A percentile compares a stretch with the other conserved stretches of the same genome.
Conservation (phyloP, 53 echinoderm and acorn worm species). For the Patiria pectinifera region DNA sequence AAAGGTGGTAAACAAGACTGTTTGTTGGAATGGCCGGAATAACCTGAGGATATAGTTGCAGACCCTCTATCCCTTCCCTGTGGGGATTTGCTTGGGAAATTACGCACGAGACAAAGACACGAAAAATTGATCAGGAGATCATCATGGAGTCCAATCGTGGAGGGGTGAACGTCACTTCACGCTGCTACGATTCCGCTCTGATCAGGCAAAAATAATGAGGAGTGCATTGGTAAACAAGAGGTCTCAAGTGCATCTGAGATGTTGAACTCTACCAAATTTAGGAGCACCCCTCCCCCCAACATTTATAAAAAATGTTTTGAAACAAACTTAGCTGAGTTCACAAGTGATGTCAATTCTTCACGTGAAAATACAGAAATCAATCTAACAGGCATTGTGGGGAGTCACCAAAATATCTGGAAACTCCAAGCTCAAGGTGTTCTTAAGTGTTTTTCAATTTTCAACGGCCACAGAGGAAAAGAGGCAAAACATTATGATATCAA, state of each 20-base stretch:
- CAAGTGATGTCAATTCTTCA: neutral
- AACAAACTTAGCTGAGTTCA: too few relatives aligned
- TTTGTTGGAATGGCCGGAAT: neutral
- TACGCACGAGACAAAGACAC: constrained; percentile 38
- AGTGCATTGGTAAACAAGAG: neutral
- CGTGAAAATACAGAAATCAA: neutral
- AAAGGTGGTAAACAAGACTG: neutral
- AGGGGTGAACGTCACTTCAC: constrained; percentile 29
- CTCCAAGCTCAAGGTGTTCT: too few relatives aligned
- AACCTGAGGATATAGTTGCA: neutral
- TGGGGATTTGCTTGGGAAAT: constrained; percentile 40
- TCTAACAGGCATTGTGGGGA: neutral
- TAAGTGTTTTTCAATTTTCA: too few relatives aligned
- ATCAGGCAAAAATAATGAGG: constrained; percentile 17
- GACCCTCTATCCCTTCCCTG: neutral
- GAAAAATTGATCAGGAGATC: constrained; percentile 29
- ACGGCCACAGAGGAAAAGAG: too few relatives aligned
- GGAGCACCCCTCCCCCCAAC: neutral
- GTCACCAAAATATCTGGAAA: too few relatives aligned
- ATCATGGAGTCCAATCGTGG: neutral
- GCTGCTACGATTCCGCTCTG: constrained; percentile 13
- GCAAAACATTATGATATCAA: too few relatives aligned
- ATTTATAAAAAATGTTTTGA: too few relatives aligned
- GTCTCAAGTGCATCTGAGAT: neutral
- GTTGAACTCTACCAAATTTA: neutral